These are phyloP conservation scores for Synanthedon tipuliformis DNA, from an alignment of 2,888 invertebrate genomes.

Conservation along the genomic window DNA sequence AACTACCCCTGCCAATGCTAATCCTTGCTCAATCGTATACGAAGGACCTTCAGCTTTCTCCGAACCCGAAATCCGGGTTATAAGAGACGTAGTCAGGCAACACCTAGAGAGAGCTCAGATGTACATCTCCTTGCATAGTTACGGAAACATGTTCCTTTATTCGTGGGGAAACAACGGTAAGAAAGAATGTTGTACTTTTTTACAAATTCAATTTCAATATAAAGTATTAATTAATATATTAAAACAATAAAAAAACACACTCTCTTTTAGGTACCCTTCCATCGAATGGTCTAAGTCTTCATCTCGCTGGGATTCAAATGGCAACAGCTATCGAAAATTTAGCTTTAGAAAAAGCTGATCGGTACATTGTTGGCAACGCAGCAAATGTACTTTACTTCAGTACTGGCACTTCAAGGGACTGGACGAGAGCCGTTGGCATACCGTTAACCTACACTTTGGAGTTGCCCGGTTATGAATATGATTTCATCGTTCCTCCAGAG, in stretches of 20 bases:
- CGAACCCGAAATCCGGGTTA: conserved; percentile 73
- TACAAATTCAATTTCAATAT: no score
- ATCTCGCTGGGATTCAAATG: conserved; percentile 46
- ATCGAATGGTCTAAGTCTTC: conserved; percentile 56
- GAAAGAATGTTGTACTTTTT: conserved; percentile 5
- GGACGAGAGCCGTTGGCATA: conserved; percentile 70
- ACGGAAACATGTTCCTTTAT: conserved; percentile 76
- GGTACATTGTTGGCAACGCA: conserved; percentile 70
- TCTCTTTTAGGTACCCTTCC: conserved; percentile 50
- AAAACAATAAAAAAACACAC: not conserved
- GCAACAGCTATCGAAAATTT: conserved; percentile 51
- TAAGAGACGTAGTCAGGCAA: conserved; percentile 69
- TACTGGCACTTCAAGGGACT: conserved; percentile 77
- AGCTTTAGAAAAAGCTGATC: conserved; percentile 41
- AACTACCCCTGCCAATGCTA: conserved; percentile 48
- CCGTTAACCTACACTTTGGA: conserved; percentile 76
- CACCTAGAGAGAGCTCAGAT: conserved; percentile 63
- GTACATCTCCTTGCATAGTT: conserved; percentile 82
- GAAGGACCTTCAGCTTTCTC: conserved; percentile 76
- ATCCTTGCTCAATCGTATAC: conserved; percentile 73
- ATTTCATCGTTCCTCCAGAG: conserved; percentile 67
- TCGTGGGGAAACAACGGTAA: conserved; percentile 76
- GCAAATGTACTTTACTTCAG: conserved; percentile 69
- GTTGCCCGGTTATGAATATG: conserved; percentile 70
- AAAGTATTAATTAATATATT: no score